phyloP scores from a whole-genome alignment of 1,140 invertebrate species.

The Zaprionus tsacasi region DNA sequence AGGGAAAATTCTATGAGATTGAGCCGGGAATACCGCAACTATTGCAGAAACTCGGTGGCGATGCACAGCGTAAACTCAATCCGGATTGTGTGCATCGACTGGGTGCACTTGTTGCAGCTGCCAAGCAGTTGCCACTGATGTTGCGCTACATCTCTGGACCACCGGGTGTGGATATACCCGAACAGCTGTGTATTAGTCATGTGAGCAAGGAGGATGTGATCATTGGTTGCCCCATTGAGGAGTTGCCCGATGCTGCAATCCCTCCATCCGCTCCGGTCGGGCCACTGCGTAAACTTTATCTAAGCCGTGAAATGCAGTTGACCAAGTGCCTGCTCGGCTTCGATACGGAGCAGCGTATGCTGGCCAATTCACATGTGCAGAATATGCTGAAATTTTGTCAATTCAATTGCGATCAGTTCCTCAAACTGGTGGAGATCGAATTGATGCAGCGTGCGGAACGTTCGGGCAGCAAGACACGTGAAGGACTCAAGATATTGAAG shows the following conservation, averaged over 20 bases:
- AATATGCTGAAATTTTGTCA: conserved; percentile 87
- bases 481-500: conserved; percentile 85
- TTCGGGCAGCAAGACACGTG: conserved; percentile 84
- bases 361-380: conserved; percentile 86
- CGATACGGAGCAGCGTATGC: conserved; percentile 86
- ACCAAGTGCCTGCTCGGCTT: conserved; percentile 86
- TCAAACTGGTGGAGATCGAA: conserved; percentile 82
- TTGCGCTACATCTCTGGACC: conserved; percentile 78
- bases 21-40: conserved; percentile 80
- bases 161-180: conserved; percentile 64
- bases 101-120: conserved; percentile 62
- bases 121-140: conserved; percentile 72
- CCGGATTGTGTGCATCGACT: conserved; percentile 83
- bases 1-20: conserved; percentile 83
- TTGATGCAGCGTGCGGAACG: conserved; percentile 84
- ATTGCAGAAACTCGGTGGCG: conserved; percentile 68
- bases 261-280: conserved; percentile 42
- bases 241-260: conserved; percentile 59
- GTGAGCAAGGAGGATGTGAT: conserved; percentile 78
- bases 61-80: conserved; percentile 74
- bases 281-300: conserved; percentile 82
- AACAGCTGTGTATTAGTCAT: conserved; percentile 73
- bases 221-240: conserved; percentile 80
- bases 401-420: conserved; percentile 85
- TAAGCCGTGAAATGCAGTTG: conserved; percentile 85